Base-by-base conservation (phyloP, 2,113 vertebrate species). In the Sisor rabdophorus region DNA sequence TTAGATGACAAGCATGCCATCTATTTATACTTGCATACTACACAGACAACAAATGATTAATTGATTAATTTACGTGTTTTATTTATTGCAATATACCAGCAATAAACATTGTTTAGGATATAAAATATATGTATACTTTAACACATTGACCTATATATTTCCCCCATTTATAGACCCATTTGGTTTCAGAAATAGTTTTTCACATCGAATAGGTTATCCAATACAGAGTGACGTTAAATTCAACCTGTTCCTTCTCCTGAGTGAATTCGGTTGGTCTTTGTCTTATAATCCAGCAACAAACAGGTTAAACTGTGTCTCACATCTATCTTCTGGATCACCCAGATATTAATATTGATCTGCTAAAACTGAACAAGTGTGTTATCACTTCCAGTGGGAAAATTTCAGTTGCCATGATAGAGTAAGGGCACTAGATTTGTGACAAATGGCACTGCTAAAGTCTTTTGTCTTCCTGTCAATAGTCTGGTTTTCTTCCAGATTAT, bases 391-490 rank as follows among this genome's bases (percentile, higher is more conserved):
- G 86, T 19, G 90, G 91, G 90, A 92, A 92, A 94, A 94, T 92
- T 92, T 92, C 92, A 90, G 89, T 93, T 92, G 88, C 89, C 47
- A 89, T 98, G 96, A 98, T 95, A 92, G 94, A 98, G 93, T 94
- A 94, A 93, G 90, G 89, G 87, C 86, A 91, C 89, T 90, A 92
- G 93, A 92, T 93, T 94, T 94, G 93, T 95, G 96, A 98, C 95
- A 96, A 94, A 98, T 95, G 87, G 93, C 91, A 88, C 87, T 91
- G 92, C 89, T 91, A 90, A 94, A 93, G 92, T 93, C 92, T 94
- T 98, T 93, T 92, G 95, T 98, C 95, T 97, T 96, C 92, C 92
- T 96, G 95, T 96, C 96, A 96, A 99, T 98, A 97, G 88, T 84
- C 47, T 92, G 94, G 93, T 93, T 89, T 92, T 93, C 93, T 90